Conservation (phyloP, 2,113 vertebrate species). For the Penelope pileata region DNA sequence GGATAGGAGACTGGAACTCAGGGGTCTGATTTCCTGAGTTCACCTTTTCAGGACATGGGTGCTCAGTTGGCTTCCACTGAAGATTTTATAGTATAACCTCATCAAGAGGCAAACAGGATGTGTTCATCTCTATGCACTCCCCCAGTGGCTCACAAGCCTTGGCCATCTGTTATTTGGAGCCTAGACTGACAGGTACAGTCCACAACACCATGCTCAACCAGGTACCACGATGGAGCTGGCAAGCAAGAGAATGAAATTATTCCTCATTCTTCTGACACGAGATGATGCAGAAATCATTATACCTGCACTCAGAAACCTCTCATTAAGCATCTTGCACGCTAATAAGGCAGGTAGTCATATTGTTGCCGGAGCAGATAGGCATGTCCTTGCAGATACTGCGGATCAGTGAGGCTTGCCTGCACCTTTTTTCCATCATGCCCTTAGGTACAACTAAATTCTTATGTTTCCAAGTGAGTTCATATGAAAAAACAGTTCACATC, state of each 20-base stretch:
- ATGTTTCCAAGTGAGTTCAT: neutral
- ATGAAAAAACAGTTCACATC: neutral
- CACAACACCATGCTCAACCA: accelerated
- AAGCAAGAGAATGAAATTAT: neutral
- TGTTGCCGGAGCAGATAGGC: neutral
- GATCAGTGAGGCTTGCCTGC: neutral
- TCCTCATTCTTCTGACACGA: neutral
- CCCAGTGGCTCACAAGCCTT: neutral
- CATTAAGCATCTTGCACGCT: neutral
- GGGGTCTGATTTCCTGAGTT: neutral
- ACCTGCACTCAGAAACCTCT: neutral
- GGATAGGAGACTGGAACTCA: neutral
- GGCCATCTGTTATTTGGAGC: neutral
- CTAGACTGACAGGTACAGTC: neutral
- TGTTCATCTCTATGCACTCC: neutral
- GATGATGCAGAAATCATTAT: neutral
- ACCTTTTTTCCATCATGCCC: neutral
- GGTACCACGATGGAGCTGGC: neutral
- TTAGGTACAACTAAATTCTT: neutral
- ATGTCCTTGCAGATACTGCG: neutral
- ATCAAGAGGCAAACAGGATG: neutral
- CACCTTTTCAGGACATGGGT: accelerated
- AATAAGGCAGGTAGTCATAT: neutral
- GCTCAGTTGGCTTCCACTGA: neutral
- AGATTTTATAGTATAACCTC: neutral